These are phyloP conservation scores for Diorhabda carinulata DNA, from an alignment of 1,140 invertebrate genomes.

Conservation along the genomic window DNA sequence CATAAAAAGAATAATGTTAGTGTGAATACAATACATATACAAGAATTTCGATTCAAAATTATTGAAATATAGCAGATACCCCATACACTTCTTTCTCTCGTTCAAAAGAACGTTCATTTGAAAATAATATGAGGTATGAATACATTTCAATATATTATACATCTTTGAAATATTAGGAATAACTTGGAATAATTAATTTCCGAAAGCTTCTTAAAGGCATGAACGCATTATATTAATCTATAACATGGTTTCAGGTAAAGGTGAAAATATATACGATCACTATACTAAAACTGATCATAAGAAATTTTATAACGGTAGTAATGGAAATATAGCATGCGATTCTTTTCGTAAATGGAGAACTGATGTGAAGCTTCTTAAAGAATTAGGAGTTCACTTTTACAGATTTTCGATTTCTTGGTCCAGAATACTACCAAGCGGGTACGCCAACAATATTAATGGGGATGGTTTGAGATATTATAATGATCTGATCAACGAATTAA, in stretches of 20 bases:
- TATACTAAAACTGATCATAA: constrained; percentile 51
- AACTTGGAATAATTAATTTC: too few relatives aligned
- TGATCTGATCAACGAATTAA: constrained; percentile 57
- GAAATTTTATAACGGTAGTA: constrained; percentile 6
- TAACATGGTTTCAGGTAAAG: constrained; percentile 39
- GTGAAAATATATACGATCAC: constrained; percentile 57
- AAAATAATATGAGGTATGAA: too few relatives aligned
- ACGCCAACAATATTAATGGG: constrained; percentile 52
- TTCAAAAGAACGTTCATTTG: too few relatives aligned
- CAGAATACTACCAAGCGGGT: constrained; percentile 39
- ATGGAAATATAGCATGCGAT: constrained; percentile 33
- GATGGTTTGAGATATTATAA: constrained; percentile 63
- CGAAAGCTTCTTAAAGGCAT: too few relatives aligned
- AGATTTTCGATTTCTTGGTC: constrained; percentile 62
- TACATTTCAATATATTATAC: too few relatives aligned
- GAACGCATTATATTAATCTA: background rate
- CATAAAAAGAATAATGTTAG: too few relatives aligned
- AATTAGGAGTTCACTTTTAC: constrained; percentile 50
- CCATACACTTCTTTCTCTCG: too few relatives aligned
- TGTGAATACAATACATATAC: too few relatives aligned
- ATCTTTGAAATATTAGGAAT: too few relatives aligned
- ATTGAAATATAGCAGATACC: too few relatives aligned
- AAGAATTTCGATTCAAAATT: too few relatives aligned
- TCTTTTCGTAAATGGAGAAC: constrained; percentile 57
- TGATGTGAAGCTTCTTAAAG: constrained; percentile 52